Base-by-base conservation (phyloP, 1,140 invertebrate genomes). In the Piezodorus guildinii region DNA sequence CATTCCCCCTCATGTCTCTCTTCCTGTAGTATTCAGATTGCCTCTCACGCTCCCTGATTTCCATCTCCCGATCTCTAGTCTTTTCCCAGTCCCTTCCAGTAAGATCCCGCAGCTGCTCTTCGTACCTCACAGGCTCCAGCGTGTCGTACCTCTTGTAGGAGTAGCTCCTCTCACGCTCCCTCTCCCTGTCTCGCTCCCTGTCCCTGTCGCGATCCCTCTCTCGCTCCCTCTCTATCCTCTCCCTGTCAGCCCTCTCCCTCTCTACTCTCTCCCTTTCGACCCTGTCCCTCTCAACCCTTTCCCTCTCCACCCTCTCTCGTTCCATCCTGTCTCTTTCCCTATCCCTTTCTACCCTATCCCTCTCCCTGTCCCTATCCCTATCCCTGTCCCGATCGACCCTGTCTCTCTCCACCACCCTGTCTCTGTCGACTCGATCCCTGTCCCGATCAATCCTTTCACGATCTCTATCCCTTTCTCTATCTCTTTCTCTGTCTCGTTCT, bases 41-140 rank as follows among this genome's bases (percentile, higher is more conserved):
- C 45, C 49, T 21, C 19, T 71, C 69, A 14, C 54, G 54, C 9
- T 70, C 67, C 27, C 66, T 70, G 27, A 68, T 63, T 60, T 69
- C 65, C 2, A 64, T 43, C 27, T 71, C 68, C 49, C 69, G 62
- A 39, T 70, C 68, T 43, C 68, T 69, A 4, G 66, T 67, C 34
- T 66, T 62, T 12, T 70, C 69, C 52, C 68, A 66, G n/a, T 66
- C 62, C 19, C 66, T 66, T 21, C 49, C 60, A 39, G 16, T 44
- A 10, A 39, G 12, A 60, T 43, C 27, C 6, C 25, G 43, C 1
- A 25, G 15, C 19, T 16, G 17, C 6, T 56, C 17, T 25, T 56
- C 52, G 27, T 56, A 56, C 15, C 52, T 21, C 15, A 56, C 15
- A 16, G 52, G 23, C 14, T 56, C 52, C 5, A 56, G 23, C n/a